Base-by-base conservation (phyloP, 2,113 vertebrate species). In the Trochalopteron elliotii region DNA sequence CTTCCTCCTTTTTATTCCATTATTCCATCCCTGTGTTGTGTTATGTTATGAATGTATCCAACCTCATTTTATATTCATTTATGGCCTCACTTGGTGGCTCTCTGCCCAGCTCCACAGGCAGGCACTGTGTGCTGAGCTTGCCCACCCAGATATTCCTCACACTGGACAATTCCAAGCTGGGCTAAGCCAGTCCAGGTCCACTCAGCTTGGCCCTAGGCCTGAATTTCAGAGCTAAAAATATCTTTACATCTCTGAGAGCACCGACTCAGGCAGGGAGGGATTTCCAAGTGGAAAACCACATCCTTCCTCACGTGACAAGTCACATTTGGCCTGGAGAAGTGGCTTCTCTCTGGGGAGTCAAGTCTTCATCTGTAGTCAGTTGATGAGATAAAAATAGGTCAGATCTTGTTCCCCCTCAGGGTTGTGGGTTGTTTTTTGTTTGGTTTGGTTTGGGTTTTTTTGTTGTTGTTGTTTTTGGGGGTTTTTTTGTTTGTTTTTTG, bases 381-480 rank as follows among this genome's bases (percentile, higher is more conserved):
- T 60, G 55, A 60, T 15, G 70, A 87, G 45, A 61, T 7, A 85
- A 79, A 96, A 93, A 89, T 90, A 93, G 89, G 82, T 93, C 94
- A 95, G 61, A 28, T 39, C 61, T 78, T 31, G 17, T 72, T 92
- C 35, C 14, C 50, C 23, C 18, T 16, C 50, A 28, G 67, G 45
- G 35, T 47, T 84, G 7, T 52, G 50, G 30, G 52, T 30, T 53
- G 52, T 28, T 53, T 53, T 12, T 53, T 2, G 16, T 31, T 55
- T 31, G 30, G 18, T 11, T 55, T 14, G 8, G 39, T 9, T 23
- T 47, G n/a, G n/a, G n/a, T n/a, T n/a, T n/a, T n/a, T n/a, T n/a
- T n/a, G n/a, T n/a, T n/a, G n/a, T n/a, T n/a, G n/a, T n/a, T n/a
- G n/a, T n/a, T n/a, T n/a, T n/a, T n/a, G n/a, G n/a, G n/a, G n/a